phyloP scores from a whole-genome alignment of 2,797 vertebrate genomes.

The Champsocephalus gunnari region DNA sequence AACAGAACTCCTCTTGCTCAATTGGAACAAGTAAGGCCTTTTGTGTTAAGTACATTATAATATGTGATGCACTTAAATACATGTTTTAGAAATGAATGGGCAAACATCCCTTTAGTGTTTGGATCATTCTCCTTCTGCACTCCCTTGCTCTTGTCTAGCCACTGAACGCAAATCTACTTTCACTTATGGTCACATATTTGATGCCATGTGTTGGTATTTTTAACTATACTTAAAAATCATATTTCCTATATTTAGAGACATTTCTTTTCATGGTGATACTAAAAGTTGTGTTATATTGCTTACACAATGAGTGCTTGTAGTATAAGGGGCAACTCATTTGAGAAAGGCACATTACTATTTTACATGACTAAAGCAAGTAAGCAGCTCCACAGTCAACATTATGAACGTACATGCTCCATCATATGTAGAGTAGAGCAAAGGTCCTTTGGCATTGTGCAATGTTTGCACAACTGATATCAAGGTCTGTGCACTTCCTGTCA shows the following conservation, averaged over 20 bases:
- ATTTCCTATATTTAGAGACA: background rate
- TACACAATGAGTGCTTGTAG: background rate
- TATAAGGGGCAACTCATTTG: background rate
- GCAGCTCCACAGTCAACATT: slow-evolving; percentile 10
- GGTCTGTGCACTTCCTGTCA: slow-evolving; percentile 67
- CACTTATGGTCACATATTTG: slow-evolving; percentile 2
- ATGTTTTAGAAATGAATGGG: slow-evolving; percentile 19
- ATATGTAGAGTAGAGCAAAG: slow-evolving; percentile 65
- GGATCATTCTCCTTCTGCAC: background rate
- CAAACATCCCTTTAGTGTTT: slow-evolving; percentile 9
- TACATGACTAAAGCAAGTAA: slow-evolving; percentile 27
- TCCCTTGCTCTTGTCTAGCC: background rate
- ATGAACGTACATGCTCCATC: slow-evolving; percentile 74
- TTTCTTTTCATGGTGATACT: background rate
- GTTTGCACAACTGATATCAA: slow-evolving; percentile 57
- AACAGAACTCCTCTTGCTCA: slow-evolving; percentile 26
- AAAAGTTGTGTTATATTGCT: background rate
- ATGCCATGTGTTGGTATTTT: background rate
- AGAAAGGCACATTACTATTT: background rate
- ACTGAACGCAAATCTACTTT: background rate
- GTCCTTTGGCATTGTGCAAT: slow-evolving; percentile 40
- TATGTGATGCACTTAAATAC: background rate
- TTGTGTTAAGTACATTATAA: background rate
- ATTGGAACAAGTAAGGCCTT: slow-evolving; percentile 22
- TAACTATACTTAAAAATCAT: background rate